Conservation (phyloP, 2,113 vertebrate genomes). For the Mormyrus lacerda region DNA sequence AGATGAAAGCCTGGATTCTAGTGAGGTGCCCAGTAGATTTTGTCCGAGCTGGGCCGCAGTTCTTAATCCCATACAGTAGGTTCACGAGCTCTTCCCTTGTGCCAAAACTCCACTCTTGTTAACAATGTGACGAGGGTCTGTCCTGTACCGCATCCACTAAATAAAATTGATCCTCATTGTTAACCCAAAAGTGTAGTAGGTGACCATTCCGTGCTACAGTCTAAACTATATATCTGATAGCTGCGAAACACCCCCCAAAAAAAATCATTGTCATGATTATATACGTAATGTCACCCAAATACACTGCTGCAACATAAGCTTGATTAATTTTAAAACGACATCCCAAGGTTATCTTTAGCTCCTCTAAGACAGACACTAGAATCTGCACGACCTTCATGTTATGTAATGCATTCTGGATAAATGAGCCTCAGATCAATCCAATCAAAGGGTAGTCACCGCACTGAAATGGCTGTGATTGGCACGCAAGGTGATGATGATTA, state of each 20-base stretch:
- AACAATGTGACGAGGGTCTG: neutral
- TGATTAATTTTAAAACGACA: neutral
- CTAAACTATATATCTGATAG: neutral
- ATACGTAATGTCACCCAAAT: neutral
- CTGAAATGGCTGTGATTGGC: neutral
- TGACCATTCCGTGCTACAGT: neutral
- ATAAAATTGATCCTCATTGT: neutral
- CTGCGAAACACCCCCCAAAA: neutral
- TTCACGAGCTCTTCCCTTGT: neutral
- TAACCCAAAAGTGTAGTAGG: neutral
- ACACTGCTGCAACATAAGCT: neutral
- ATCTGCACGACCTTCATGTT: neutral
- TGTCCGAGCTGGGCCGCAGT: neutral
- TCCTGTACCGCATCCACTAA: neutral
- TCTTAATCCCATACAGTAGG: neutral
- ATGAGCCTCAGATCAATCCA: neutral
- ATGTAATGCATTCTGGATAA: conserved; percentile 1
- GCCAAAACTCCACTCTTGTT: neutral
- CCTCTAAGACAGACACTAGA: neutral
- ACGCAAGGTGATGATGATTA: conserved; percentile 1
- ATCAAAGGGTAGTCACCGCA: neutral
- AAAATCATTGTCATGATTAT: neutral
- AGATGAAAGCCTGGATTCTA: neutral
- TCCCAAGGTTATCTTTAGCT: neutral
- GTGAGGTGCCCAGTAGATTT: neutral